A percentile compares a stretch with the other conserved stretches of the same genome.
These are phyloP conservation scores for Trachymyrmex septentrionalis DNA, from an alignment of 1,140 invertebrate genomes.

Conservation along the genomic window DNA sequence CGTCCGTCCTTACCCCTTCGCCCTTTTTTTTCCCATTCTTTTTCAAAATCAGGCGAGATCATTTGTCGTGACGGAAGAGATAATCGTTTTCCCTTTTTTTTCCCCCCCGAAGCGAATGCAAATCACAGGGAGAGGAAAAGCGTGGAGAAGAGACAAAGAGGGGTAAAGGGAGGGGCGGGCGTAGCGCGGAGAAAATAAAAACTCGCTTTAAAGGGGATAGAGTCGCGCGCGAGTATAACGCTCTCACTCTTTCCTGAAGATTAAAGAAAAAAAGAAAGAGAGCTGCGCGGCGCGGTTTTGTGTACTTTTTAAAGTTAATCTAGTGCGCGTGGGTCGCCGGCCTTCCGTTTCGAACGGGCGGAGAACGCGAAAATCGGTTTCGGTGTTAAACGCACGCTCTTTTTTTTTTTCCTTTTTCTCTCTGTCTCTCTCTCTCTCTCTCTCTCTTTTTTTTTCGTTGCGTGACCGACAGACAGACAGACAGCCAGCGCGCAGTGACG, in stretches of 20 bases:
- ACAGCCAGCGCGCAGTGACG: slow-evolving; percentile 38
- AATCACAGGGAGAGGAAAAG: slow-evolving; percentile 32
- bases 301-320: slow-evolving; percentile 62
- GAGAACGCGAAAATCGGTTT: slow-evolving; percentile 59
- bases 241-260: slow-evolving; percentile 42
- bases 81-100: slow-evolving; percentile 46
- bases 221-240: neutral
- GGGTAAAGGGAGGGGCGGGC: neutral
- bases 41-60: slow-evolving; percentile 22
- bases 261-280: slow-evolving; percentile 57
- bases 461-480: slow-evolving; percentile 62
- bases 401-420: slow-evolving; percentile 15
- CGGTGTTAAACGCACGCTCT: slow-evolving; percentile 42
- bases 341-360: slow-evolving; percentile 45
- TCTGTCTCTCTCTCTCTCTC: neutral
- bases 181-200: slow-evolving; percentile 51
- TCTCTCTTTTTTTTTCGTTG: slow-evolving; percentile 21
- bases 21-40: no score
- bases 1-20: no score
- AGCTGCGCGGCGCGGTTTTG: slow-evolving; percentile 43
- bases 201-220: slow-evolving; percentile 58
- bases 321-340: slow-evolving; percentile 51
- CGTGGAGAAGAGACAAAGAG: neutral
- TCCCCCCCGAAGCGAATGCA: slow-evolving; percentile 6
- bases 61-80: slow-evolving; percentile 34